Evolutionary conservation across 2,888 invertebrate genomes (phyloP).

Genomic region (Agrotis puta): DNA sequence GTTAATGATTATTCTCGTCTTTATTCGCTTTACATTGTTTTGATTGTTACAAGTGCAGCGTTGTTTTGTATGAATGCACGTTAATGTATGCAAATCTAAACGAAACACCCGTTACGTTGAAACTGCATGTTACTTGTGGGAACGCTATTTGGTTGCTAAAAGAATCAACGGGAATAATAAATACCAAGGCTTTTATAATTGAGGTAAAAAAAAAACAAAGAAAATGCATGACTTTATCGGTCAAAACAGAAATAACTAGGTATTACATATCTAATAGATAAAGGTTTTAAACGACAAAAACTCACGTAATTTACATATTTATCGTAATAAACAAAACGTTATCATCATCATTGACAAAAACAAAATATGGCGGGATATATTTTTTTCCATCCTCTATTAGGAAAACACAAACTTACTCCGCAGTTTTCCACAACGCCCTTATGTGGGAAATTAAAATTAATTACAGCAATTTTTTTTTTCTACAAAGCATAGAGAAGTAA

Average conservation of each 20-base stretch:
- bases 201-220: not conserved
- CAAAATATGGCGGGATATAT: too few species aligned
- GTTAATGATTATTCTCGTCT: slow-evolving; percentile 74
- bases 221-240: slow-evolving; percentile 12
- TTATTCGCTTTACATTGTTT: slow-evolving; percentile 74
- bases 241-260: slow-evolving; percentile 21
- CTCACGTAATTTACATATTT: slow-evolving; percentile 22
- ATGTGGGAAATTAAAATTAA: not conserved
- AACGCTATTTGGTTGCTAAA: slow-evolving; percentile 72
- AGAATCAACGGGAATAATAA: slow-evolving; percentile 33
- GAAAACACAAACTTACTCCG: too few species aligned
- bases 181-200: not conserved
- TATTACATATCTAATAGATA: slow-evolving; percentile 17
- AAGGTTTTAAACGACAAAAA: slow-evolving; percentile 6
- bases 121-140: slow-evolving; percentile 73
- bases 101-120: slow-evolving; percentile 70
- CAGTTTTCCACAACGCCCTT: not conserved
- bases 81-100: slow-evolving; percentile 80
- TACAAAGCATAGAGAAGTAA: not conserved
- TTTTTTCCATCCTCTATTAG: too few species aligned
- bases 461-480: not conserved
- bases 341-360: not conserved
- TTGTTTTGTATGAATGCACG: slow-evolving; percentile 61
- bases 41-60: slow-evolving; percentile 80
- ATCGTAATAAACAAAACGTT: not conserved